Evolutionary conservation across 2,797 vertebrate genomes (phyloP).

Genomic region (Enteromius fasciolatus): DNA sequence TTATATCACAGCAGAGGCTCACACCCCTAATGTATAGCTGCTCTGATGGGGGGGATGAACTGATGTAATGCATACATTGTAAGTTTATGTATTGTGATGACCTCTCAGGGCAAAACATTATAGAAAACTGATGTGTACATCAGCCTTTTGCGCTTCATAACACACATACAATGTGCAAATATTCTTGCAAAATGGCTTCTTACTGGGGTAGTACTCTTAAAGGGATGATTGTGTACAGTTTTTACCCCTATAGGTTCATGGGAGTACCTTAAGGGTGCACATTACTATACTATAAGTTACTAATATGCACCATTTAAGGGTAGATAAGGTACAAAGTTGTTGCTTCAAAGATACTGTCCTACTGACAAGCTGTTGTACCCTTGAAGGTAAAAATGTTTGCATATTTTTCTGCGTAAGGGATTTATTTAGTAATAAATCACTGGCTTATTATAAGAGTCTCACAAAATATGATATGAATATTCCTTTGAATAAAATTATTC

Average conservation of each 20-base stretch:
- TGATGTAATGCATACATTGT: constrained; percentile 46
- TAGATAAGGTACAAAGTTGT: neutral
- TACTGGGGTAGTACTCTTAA: neutral
- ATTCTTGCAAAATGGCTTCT: neutral
- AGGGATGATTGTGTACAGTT: neutral
- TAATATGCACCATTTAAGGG: neutral
- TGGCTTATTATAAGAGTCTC: neutral
- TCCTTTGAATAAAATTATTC: neutral
- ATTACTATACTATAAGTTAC: neutral
- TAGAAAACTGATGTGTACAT: neutral
- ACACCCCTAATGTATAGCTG: constrained; percentile 30
- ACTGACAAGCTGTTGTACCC: neutral
- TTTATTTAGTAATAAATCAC: neutral
- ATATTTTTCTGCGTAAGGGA: neutral
- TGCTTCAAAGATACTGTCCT: neutral
- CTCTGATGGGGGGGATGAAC: constrained; percentile 61
- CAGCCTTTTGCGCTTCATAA: constrained; percentile 8
- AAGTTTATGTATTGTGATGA: constrained; percentile 73
- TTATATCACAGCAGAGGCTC: constrained; percentile 55
- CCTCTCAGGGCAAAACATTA: constrained; percentile 75
- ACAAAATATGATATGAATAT: neutral
- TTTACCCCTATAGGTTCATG: neutral
- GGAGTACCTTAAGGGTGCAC: neutral
- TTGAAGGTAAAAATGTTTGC: neutral
- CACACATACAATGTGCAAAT: neutral